A percentile compares a stretch with the other conserved stretches of the same genome.
Evolutionary conservation across 2,113 vertebrate genomes (phyloP).

Genomic region (Platysternon megacephalum): DNA sequence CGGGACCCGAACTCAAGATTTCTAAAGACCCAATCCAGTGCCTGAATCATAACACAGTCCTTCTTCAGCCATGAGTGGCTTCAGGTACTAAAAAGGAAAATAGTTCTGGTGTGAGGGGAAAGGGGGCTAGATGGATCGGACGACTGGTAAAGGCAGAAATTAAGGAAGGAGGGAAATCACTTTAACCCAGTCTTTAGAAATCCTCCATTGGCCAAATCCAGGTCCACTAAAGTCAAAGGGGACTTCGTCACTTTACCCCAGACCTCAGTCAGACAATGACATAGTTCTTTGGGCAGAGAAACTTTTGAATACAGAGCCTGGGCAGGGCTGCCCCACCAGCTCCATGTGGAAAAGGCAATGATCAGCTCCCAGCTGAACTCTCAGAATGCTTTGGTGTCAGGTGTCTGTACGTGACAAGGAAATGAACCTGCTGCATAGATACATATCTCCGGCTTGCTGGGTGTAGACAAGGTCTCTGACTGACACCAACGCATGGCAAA

Average conservation of each 20-base stretch:
- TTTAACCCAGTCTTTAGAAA: constrained; percentile 57
- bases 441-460: constrained; percentile 8
- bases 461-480: background rate
- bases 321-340: constrained; percentile 32
- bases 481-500: background rate
- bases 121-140: background rate
- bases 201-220: background rate
- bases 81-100: background rate
- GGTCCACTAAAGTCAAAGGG: background rate
- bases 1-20: background rate
- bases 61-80: background rate
- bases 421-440: constrained; percentile 11
- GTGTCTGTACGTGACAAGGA: background rate
- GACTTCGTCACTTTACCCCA: background rate
- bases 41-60: background rate
- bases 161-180: constrained; percentile 34
- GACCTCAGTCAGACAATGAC: background rate
- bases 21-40: background rate
- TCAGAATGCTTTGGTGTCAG: background rate
- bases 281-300: constrained; percentile 36
- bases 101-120: background rate
- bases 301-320: constrained; percentile 25
- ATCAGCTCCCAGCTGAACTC: constrained; percentile 24
- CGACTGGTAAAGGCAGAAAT: background rate
- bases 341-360: background rate